Conservation (phyloP, 2,113 vertebrate species). For the Gobio gobio region DNA sequence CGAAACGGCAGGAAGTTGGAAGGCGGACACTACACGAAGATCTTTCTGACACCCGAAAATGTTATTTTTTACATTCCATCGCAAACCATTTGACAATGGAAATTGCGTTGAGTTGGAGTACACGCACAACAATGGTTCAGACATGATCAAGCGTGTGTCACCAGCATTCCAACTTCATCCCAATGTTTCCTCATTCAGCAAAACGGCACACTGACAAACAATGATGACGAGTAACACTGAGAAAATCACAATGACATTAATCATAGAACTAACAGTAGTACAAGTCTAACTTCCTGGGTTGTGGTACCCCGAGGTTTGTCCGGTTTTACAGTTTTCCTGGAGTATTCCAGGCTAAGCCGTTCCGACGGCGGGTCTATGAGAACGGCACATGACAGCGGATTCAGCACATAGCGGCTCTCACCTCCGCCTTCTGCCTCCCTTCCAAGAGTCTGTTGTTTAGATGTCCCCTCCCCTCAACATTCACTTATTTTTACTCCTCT, state of each 20-base stretch:
- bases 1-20: slow-evolving; percentile 13
- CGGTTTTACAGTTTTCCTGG: slow-evolving; percentile 70
- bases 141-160: slow-evolving; percentile 30
- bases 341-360: slow-evolving; percentile 66
- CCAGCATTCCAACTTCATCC: slow-evolving; percentile 58
- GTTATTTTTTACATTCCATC: slow-evolving; percentile 3
- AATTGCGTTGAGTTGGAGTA: background rate
- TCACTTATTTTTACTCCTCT: slow-evolving; percentile 65
- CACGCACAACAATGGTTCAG: slow-evolving; percentile 55
- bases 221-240: slow-evolving; percentile 62
- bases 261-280: slow-evolving; percentile 69
- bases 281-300: slow-evolving; percentile 67
- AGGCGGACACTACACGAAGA: slow-evolving; percentile 2
- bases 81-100: background rate
- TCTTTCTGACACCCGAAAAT: background rate
- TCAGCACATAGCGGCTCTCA: slow-evolving; percentile 68
- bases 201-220: slow-evolving; percentile 23
- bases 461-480: slow-evolving; percentile 54
- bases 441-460: slow-evolving; percentile 64
- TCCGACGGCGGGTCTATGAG: slow-evolving; percentile 69
- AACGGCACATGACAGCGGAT: slow-evolving; percentile 70
- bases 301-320: slow-evolving; percentile 68
- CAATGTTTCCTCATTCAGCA: slow-evolving; percentile 62
- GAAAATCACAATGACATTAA: slow-evolving; percentile 66
- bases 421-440: slow-evolving; percentile 66